A percentile compares a stretch with the other conserved stretches of the same genome.
Evolutionary conservation across 1,140 invertebrate species (phyloP).

Genomic region (Triops cancriformis): DNA sequence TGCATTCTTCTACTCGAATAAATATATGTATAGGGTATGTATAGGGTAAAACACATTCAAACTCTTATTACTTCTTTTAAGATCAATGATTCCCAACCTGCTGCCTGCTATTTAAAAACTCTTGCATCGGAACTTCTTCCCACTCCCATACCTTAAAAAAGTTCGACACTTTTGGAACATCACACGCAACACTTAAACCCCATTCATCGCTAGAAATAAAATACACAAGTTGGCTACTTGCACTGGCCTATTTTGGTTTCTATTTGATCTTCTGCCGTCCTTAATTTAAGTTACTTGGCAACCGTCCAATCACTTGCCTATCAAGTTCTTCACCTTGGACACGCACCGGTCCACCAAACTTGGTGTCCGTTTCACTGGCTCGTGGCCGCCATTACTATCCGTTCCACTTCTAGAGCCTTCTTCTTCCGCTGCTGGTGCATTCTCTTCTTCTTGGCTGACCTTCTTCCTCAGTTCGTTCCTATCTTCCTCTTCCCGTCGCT

Average conservation of each 20-base stretch:
- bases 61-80: not conserved
- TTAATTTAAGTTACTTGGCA: not conserved
- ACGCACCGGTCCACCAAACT: constrained; percentile 27
- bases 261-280: not conserved
- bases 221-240: not conserved
- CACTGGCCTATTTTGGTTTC: constrained; percentile 11
- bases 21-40: not conserved
- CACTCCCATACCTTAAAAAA: not conserved
- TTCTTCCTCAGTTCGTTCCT: constrained; percentile 2
- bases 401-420: not conserved
- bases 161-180: not conserved
- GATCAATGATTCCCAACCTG: not conserved
- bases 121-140: not conserved
- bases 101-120: constrained; percentile 1
- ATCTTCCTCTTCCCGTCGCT: constrained; percentile 7
- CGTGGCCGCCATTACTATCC: not conserved
- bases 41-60: not conserved
- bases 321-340: constrained; percentile 25
- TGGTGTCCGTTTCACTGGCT: not conserved
- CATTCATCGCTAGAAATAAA: not conserved
- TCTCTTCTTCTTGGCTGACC: constrained; percentile 11
- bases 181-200: not conserved
- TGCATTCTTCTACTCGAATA: not conserved
- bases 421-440: not conserved
- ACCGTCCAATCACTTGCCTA: constrained; percentile 15